Percentiles rank a stretch among this genome's conserved stretches.
phyloP scores from a whole-genome alignment of 37 sponge, comb jelly and placozoan species.

The Chondrosia reniformis region DNA sequence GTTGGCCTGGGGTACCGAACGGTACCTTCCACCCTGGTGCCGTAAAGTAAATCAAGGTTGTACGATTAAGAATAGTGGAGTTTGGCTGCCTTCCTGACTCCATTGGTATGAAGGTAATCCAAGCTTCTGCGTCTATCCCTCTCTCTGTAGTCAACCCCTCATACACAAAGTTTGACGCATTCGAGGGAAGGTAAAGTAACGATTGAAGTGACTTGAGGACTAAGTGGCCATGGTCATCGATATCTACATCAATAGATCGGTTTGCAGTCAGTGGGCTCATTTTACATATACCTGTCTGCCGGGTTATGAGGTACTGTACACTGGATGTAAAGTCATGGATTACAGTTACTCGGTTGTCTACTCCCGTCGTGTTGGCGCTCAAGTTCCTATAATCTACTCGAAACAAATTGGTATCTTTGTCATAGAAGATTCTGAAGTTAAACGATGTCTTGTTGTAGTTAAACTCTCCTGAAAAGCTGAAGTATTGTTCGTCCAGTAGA shows the following conservation, averaged over 20 bases:
- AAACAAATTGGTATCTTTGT: not conserved
- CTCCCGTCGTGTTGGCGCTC: too few relatives aligned
- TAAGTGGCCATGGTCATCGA: not conserved
- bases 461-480: not conserved
- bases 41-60: conserved; percentile 49
- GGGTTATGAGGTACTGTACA: conserved; percentile 36
- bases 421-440: not conserved
- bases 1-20: not conserved
- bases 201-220: conserved; percentile 5
- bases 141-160: conserved; percentile 57
- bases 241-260: not conserved
- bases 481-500: not conserved
- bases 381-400: not conserved
- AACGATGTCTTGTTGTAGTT: not conserved
- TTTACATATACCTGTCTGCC: conserved; percentile 13
- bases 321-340: conserved; percentile 49
- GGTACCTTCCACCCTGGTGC: too few relatives aligned
- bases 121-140: conserved; percentile 50
- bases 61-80: conserved; percentile 18
- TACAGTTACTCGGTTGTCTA: not conserved
- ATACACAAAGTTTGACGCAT: conserved; percentile 34
- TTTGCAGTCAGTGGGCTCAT: not conserved
- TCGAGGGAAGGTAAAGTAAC: not conserved
- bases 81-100: not conserved
- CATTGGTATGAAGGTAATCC: conserved; percentile 37